Evolutionary conservation across 2,888 invertebrate species (phyloP), one percentile per base, ranked within the genome.

Genomic region (Crematogaster levior): DNA sequence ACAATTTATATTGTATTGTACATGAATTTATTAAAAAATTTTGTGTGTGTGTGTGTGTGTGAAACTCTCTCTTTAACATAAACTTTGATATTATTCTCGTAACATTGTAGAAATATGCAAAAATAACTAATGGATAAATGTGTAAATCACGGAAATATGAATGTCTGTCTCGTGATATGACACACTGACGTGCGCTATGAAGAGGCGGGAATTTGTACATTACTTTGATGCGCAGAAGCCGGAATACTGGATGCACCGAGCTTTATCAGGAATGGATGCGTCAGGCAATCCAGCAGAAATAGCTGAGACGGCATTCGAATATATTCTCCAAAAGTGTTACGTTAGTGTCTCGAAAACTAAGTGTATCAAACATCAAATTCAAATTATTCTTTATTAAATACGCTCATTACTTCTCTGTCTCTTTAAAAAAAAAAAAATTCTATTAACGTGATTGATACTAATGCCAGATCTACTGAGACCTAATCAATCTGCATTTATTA

Each of bases 141-240:
- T 34, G 56, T 46, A 58, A 43, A 79, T 46, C 5, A 34, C 48
- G 18, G 9, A 27, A 24, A 75, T 56, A 73, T 77, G 21, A 48
- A 61, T 7, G 18, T 53, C 21, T 63, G 3, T 15, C 30, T 53
- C 24, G 1, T 9, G 40, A 24, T 12, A 75, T 6, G 21, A 6
- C 24, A 65, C 30, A 63, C 58, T 27, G 46, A 66, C 61, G 70
- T 60, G 12, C 34, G 40, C 6, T 4, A 51, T 24, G 53, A 82
- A 83, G 34, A 63, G 40, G 46, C 30, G 60, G 56, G 75, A 80
- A 84, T 84, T 84, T 65, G 46, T 83, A 81, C 79, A 75, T 73
- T 56, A 74, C 63, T 60, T 56, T 43, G 82, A 80, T 88, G 92
- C 91, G 92, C 92, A 92, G 92, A 92, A 92, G 89, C 91, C 85